These are phyloP conservation scores for Narcine bancroftii DNA, from an alignment of 2,113 vertebrate genomes.

Conservation along the genomic window DNA sequence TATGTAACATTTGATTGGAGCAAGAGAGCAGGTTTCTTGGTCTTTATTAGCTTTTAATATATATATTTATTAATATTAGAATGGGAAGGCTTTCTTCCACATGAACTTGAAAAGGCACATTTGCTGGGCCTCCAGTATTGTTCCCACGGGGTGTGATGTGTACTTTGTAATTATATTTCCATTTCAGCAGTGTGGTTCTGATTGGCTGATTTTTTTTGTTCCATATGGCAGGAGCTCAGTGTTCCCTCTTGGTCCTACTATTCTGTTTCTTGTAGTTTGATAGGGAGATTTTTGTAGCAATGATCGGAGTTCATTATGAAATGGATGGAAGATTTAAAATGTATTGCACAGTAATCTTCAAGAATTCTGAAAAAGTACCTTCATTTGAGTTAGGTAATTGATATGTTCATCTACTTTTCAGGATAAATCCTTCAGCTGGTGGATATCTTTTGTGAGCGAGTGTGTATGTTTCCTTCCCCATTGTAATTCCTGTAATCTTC, in stretches of 20 bases:
- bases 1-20: neutral
- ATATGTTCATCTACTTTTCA: conserved; percentile 23
- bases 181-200: conserved; percentile 38
- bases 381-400: conserved; percentile 37
- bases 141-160: conserved; percentile 15
- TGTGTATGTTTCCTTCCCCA: conserved; percentile 15
- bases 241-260: conserved; percentile 17
- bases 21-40: neutral
- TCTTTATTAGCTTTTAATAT: neutral
- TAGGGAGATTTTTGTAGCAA: neutral
- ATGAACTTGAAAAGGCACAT: neutral
- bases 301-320: neutral
- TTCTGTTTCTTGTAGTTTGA: neutral
- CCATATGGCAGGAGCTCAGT: conserved; percentile 39
- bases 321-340: conserved; percentile 24
- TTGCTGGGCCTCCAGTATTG: conserved; percentile 26
- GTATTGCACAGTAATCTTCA: conserved; percentile 15
- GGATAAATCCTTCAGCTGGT: conserved; percentile 34
- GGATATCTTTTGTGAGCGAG: conserved; percentile 6
- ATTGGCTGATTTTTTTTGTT: conserved; percentile 40
- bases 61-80: neutral
- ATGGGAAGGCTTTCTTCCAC: neutral
- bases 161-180: conserved; percentile 40
- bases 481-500: conserved; percentile 1
- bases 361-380: conserved; percentile 3